Conservation (phyloP, 1,140 invertebrate species). For the Druon quercuslanigerum region DNA sequence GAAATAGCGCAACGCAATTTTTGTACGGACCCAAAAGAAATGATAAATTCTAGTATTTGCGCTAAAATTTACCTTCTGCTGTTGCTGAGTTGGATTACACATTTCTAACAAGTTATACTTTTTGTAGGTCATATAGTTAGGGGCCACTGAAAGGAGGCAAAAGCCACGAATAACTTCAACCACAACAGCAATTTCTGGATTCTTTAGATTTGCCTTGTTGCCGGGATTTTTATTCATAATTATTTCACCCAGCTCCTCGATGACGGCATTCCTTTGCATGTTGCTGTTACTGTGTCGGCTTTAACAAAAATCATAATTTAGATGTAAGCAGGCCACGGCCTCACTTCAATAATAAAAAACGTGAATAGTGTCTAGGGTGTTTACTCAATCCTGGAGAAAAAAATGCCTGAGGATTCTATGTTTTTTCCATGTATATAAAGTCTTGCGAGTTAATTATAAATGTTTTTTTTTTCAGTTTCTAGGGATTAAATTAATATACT, state of each 20-base stretch:
- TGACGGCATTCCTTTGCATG: conserved; percentile 82
- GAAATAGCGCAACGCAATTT: too few relatives aligned
- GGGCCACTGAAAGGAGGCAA: conserved; percentile 81
- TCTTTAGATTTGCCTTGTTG: conserved; percentile 86
- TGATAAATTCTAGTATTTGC: not conserved
- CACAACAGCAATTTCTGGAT: conserved; percentile 84
- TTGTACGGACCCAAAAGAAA: not conserved
- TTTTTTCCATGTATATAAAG: too few relatives aligned
- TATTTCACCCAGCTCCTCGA: conserved; percentile 82
- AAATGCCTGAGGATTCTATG: too few relatives aligned
- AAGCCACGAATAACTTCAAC: conserved; percentile 85
- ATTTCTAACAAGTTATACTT: conserved; percentile 83
- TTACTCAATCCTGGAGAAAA: too few relatives aligned
- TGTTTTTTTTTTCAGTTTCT: too few relatives aligned
- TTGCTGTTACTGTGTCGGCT: conserved; percentile 86
- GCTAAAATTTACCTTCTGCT: conserved; percentile 30
- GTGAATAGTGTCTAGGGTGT: too few relatives aligned
- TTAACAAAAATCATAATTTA: conserved; percentile 46
- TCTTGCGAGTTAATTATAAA: too few relatives aligned
- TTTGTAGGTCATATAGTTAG: conserved; percentile 80
- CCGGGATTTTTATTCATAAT: conserved; percentile 81
- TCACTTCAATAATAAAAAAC: not conserved
- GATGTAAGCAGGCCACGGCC: conserved; percentile 5
- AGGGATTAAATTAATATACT: too few relatives aligned
- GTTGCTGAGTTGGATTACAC: conserved; percentile 56